These are phyloP conservation scores for Rosalia funebris DNA, from an alignment of 2,888 invertebrate genomes.

Conservation along the genomic window DNA sequence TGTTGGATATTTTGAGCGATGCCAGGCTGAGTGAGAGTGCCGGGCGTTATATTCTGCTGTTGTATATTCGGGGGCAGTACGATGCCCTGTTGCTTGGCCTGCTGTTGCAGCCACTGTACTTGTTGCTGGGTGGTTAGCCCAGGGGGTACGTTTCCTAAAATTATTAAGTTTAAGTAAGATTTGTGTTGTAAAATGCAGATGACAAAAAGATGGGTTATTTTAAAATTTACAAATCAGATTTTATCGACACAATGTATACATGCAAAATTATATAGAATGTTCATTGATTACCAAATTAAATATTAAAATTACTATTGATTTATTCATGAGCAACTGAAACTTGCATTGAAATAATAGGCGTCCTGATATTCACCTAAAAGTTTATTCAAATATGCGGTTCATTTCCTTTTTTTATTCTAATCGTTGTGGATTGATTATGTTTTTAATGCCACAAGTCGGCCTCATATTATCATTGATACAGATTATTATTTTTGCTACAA, in stretches of 20 bases:
- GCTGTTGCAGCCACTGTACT: constrained; percentile 64
- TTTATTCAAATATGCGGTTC: background rate
- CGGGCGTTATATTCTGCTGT: constrained; percentile 54
- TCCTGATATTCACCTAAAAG: background rate
- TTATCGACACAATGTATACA: background rate
- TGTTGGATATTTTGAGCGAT: constrained; percentile 39
- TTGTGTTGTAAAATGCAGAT: too few relatives aligned
- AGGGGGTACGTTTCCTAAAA: constrained; percentile 58
- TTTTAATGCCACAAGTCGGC: too few relatives aligned
- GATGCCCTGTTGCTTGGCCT: constrained; percentile 61
- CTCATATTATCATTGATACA: too few relatives aligned
- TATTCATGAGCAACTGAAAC: constrained; percentile 1
- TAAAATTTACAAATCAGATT: too few relatives aligned
- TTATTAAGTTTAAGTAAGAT: background rate
- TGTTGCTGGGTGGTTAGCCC: constrained; percentile 63
- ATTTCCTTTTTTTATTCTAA: too few relatives aligned
- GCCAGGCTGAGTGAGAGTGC: constrained; percentile 37
- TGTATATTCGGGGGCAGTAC: constrained; percentile 60
- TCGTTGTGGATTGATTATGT: too few relatives aligned
- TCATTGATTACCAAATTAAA: background rate
- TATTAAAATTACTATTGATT: background rate
- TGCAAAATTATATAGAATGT: background rate
- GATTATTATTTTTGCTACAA: too few relatives aligned
- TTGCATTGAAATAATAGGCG: constrained; percentile 2
- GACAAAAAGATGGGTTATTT: too few relatives aligned